A percentile compares a stretch with the other conserved stretches of the same genome.
Conservation (phyloP, 2,113 vertebrate genomes). For the Ctenomys sociabilis region DNA sequence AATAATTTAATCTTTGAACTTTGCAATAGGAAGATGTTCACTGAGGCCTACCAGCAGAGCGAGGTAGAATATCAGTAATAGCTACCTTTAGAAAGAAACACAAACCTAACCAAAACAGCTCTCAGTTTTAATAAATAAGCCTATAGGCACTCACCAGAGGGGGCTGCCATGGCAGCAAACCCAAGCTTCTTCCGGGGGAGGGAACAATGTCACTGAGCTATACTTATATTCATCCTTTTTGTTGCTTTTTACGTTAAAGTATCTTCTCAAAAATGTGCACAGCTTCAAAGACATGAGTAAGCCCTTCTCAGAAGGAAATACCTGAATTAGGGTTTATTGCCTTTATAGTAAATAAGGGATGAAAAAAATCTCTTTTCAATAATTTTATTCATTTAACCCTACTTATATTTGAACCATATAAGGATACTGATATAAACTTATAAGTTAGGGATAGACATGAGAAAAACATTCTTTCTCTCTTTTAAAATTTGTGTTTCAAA, state of each 20-base stretch:
- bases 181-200: not conserved
- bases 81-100: not conserved
- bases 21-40: not conserved
- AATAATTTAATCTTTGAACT: not conserved
- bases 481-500: not conserved
- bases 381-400: not conserved
- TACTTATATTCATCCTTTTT: not conserved
- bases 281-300: not conserved
- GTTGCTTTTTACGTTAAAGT: not conserved
- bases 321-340: not conserved
- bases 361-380: not conserved
- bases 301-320: not conserved
- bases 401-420: not conserved
- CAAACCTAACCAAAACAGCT: not conserved
- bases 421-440: not conserved
- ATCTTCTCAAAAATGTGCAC: not conserved
- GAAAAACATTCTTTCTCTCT: not conserved
- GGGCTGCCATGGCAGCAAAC: not conserved
- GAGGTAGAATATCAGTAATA: not conserved
- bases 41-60: not conserved
- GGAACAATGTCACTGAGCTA: not conserved
- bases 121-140: not conserved
- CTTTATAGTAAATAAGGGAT: not conserved
- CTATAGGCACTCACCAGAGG: not conserved
- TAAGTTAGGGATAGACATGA: not conserved